These are phyloP conservation scores for Campoplex nolae DNA, from an alignment of 2,888 invertebrate species.

Conservation along the genomic window DNA sequence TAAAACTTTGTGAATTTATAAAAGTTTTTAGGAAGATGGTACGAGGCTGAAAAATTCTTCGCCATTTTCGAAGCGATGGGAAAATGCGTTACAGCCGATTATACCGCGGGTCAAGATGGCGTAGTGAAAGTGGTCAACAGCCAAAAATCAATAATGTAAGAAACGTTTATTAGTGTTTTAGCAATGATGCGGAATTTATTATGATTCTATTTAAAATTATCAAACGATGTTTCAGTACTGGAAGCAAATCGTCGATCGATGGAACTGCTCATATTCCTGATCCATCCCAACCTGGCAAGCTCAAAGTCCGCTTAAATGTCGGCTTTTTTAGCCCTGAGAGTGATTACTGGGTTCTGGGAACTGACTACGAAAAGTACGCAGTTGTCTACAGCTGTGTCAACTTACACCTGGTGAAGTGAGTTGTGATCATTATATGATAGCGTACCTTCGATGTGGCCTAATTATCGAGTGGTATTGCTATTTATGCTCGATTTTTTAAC, in stretches of 20 bases:
- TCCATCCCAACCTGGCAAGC: conserved; percentile 86
- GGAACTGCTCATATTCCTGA: conserved; percentile 86
- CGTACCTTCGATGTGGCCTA: conserved; percentile 23
- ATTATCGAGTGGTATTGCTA: background rate
- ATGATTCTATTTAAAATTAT: background rate
- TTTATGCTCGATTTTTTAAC: background rate
- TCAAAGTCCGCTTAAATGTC: conserved; percentile 88
- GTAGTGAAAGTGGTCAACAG: conserved; percentile 79
- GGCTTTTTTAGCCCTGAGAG: conserved; percentile 86
- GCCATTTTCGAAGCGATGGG: conserved; percentile 90
- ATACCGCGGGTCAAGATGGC: conserved; percentile 84
- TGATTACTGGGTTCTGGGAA: conserved; percentile 88
- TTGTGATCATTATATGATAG: conserved; percentile 10
- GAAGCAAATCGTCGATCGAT: conserved; percentile 86
- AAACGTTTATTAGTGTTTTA: conserved; percentile 11
- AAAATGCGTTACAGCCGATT: conserved; percentile 90
- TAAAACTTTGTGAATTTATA: background rate
- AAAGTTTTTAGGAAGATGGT: conserved; percentile 92
- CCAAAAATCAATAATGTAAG: conserved; percentile 85
- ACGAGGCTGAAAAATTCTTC: conserved; percentile 91
- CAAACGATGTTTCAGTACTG: conserved; percentile 77
- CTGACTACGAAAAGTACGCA: conserved; percentile 87
- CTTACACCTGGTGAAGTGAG: conserved; percentile 85
- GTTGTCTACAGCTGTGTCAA: conserved; percentile 88
- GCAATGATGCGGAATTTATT: background rate